Evolutionary conservation across 2,113 vertebrate genomes (phyloP).

Genomic region (Telmatochromis bifrenatus): DNA sequence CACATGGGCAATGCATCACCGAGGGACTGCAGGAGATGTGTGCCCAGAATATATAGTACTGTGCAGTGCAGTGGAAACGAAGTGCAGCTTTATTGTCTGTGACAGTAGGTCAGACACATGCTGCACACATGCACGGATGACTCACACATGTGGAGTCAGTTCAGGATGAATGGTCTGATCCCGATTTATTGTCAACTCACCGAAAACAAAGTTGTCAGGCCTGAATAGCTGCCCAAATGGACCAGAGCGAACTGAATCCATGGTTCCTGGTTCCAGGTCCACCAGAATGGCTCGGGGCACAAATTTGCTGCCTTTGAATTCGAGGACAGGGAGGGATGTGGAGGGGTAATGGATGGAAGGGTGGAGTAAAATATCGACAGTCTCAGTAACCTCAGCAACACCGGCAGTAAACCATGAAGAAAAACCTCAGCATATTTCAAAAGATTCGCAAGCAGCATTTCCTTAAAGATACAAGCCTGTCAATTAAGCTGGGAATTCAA

Average conservation of each 20-base stretch:
- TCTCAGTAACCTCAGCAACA: not conserved
- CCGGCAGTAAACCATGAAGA: not conserved
- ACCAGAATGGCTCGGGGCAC: constrained; percentile 75
- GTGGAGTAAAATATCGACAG: not conserved
- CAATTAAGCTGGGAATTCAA: not conserved
- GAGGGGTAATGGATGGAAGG: not conserved
- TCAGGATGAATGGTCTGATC: not conserved
- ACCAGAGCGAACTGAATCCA: constrained; percentile 75
- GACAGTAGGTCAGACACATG: not conserved
- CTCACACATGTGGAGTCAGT: not conserved
- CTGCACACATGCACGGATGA: not conserved
- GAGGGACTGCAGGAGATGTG: not conserved
- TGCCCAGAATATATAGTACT: not conserved
- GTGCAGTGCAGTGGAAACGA: not conserved
- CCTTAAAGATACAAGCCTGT: not conserved
- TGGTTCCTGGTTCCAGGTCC: constrained; percentile 74
- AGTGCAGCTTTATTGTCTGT: not conserved
- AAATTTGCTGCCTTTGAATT: constrained; percentile 65
- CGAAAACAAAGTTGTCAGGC: constrained; percentile 76
- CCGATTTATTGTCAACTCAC: constrained; percentile 37
- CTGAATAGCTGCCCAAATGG: constrained; percentile 75
- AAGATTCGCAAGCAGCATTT: not conserved
- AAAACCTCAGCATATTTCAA: not conserved
- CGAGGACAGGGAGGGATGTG: not conserved
- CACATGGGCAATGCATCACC: not conserved